phyloP scores from a whole-genome alignment of 1,140 invertebrate genomes.

The Caenorhabditis inopinata region DNA sequence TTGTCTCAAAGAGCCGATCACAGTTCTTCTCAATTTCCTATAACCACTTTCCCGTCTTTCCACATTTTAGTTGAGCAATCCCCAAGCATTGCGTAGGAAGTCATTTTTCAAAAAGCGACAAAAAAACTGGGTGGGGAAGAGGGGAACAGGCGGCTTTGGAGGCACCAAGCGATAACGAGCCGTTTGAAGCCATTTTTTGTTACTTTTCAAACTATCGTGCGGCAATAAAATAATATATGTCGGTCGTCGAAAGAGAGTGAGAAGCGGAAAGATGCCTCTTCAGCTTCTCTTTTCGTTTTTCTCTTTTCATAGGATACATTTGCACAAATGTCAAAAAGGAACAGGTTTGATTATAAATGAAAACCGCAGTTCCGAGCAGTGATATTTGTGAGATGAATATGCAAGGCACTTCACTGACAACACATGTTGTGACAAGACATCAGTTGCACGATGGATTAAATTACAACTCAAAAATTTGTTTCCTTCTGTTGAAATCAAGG shows the following conservation, averaged over 20 bases:
- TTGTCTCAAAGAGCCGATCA: background rate
- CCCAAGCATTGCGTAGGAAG: constrained; percentile 3
- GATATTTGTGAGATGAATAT: constrained; percentile 21
- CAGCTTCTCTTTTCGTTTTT: background rate
- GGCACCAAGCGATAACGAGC: constrained; percentile 14
- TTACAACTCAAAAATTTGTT: background rate
- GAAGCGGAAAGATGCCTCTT: background rate
- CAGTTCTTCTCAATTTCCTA: background rate
- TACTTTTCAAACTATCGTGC: constrained; percentile 15
- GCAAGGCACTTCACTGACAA: no score
- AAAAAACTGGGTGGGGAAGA: background rate
- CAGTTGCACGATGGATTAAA: background rate
- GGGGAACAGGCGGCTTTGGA: background rate
- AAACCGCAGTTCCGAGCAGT: background rate
- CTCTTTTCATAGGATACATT: constrained; percentile 16
- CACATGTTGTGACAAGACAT: constrained; percentile 24
- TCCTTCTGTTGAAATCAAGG: background rate
- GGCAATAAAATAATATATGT: constrained; percentile 30
- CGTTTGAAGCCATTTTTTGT: constrained; percentile 26
- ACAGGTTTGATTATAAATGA: constrained; percentile 15
- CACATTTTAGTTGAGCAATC: background rate
- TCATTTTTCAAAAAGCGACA: constrained; percentile 34
- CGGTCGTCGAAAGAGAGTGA: background rate
- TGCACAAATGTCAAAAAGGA: background rate
- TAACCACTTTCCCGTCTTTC: constrained; percentile 23